A percentile compares a stretch with the other conserved stretches of the same genome.
These are phyloP conservation scores for Colossoma macropomum DNA, from an alignment of 2,113 vertebrate species.

Conservation along the genomic window DNA sequence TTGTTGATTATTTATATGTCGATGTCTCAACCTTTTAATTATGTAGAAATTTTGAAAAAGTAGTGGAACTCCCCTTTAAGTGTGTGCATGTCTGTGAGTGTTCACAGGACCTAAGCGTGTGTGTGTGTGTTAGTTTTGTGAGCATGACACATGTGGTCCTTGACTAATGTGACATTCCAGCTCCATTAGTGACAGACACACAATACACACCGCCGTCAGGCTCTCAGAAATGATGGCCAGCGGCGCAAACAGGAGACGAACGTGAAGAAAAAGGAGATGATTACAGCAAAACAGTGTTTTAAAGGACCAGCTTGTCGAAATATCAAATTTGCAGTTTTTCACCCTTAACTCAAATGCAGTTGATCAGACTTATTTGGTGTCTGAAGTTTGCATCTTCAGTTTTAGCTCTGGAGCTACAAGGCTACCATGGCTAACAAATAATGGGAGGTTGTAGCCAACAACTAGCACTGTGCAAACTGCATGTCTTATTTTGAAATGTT, in stretches of 20 bases:
- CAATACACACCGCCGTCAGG: slow-evolving; percentile 39
- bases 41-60: background rate
- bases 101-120: too few species aligned
- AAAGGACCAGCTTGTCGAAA: background rate
- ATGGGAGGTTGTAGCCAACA: too few species aligned
- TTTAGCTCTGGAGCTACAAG: too few species aligned
- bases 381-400: too few species aligned
- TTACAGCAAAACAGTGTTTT: background rate
- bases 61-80: background rate
- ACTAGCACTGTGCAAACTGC: too few species aligned
- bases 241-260: slow-evolving; percentile 33
- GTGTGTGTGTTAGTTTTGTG: slow-evolving; percentile 30
- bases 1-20: too few species aligned
- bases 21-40: too few species aligned
- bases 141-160: slow-evolving; percentile 44
- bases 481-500: too few species aligned
- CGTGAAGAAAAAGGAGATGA: background rate
- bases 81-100: background rate
- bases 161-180: slow-evolving; percentile 59
- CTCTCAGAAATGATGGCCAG: slow-evolving; percentile 24
- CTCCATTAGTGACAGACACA: slow-evolving; percentile 59
- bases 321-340: background rate
- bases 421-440: too few species aligned
- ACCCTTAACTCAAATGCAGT: background rate
- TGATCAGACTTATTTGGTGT: too few species aligned